Base-by-base conservation (phyloP, 2,113 vertebrate species). In the Hippopotamus amphibius region DNA sequence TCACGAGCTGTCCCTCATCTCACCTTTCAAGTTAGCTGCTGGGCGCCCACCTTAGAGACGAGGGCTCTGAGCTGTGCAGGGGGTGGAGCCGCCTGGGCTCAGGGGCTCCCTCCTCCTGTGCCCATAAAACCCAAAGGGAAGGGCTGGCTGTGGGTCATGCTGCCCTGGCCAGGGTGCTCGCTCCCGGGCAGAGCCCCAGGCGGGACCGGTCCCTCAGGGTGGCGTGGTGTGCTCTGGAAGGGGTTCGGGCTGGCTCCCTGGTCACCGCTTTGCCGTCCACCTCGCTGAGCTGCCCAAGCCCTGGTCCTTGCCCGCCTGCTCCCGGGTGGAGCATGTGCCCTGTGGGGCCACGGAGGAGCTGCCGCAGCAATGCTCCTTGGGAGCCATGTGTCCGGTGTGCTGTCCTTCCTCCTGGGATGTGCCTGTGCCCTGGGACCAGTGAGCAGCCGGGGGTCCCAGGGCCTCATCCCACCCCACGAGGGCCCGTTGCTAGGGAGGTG, bases 401-500 rank as follows among this genome's bases (percentile, higher is more conserved):
- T 21, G 19, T 1, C 7, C 7, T 2, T 24, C 37, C 33, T 59
- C 53, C 16, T 26, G 37, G 63, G 14, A 1, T 17, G 30, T 26
- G 24, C 28, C 77, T 2, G 76, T 7, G 7, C 17, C 37, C 37
- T 13, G 77, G 50, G 84, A 21, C 63, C 10, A 0, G 12, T 1
- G 17, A 30, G 33, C 55, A 1, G 14, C 14, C 0, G 21, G 50
- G 48, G 14, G 48, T 17, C 57, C 79, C 17, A 2, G 68, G 55
- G 57, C 33, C 19, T 5, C 5, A 8, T 53, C 57, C 57, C 0
- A 0, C 3, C 13, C 37, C 26, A 10, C 0, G 10, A 4, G 61
- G 37, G 3, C 26, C 41, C 53, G 30, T 16, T 0, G 3, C 48
- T 4, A 1, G 1, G 37, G 21, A n/a, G 3, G 6, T 16, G 0